Evolutionary conservation across 2,888 invertebrate genomes (phyloP), one percentile per base, ranked within the genome.

Genomic region (Amphipyra tragopoginis): DNA sequence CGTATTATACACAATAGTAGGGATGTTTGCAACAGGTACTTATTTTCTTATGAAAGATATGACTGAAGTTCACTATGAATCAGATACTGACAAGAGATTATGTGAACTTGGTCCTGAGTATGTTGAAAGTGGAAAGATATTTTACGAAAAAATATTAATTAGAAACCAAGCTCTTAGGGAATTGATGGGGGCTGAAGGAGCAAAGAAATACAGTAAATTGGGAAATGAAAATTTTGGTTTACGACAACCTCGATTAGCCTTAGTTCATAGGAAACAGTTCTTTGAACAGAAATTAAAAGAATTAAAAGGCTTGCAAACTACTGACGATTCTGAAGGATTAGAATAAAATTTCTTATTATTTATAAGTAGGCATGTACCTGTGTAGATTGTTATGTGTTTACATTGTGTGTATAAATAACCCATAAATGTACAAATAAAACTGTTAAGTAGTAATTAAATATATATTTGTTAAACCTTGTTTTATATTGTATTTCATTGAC

Each of bases 81-180:
- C 92, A 8, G 74, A 92, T 10, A 95, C 96, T 15, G 98, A 98
- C 85, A 90, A 95, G 56, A 88, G 93, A 67, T 90, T 98, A 15
- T 95, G 96, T 68, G 86, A 94, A 34, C 84, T 96, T 58, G 96
- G 96, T 42, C 88, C 92, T 42, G 93, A 96, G 44, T 97, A 96
- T 86, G 90, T 96, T 9, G 95, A 96, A 83, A 97, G 97, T 48
- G 98, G 97, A 3, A 91, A 96, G 34, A 96, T 97, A 85, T 98
- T 96, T 91, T 98, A 98, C 85, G 95, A 96, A 29, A 97, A 97
- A 90, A 85, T 96, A 29, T 84, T 97, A 40, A 92, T 96, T 76
- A 96, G 97, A 84, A 98, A 98, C 88, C 95, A 96, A 79, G 97
- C 97, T 0, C 86, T 98, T 14, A 93, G 97, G 75, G 90, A 93